Evolutionary conservation across 64 coral and sea anemone genomes (phyloP).

Genomic region (Acropora tenuis): DNA sequence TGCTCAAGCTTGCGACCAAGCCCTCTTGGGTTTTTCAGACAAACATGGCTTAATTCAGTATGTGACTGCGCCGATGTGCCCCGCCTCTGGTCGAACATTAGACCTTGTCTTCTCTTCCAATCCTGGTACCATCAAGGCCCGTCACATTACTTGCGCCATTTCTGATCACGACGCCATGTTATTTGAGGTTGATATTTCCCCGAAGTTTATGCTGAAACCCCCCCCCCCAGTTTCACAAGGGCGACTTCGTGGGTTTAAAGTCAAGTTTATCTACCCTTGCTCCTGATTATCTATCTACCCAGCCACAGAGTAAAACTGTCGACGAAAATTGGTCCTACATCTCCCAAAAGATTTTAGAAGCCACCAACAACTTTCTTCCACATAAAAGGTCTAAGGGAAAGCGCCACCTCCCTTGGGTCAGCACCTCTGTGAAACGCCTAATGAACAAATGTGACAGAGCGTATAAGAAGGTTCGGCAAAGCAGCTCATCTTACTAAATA

Average conservation of each 20-base stretch:
- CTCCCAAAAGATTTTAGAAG: neutral
- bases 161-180: neutral
- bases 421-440: slow-evolving; percentile 40
- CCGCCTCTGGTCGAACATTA: no score
- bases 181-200: neutral
- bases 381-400: slow-evolving; percentile 26
- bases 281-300: neutral
- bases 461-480: slow-evolving; percentile 35
- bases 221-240: neutral
- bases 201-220: neutral
- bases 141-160: neutral
- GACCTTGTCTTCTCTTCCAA: no score
- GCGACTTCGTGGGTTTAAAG: neutral
- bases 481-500: slow-evolving; percentile 29
- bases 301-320: neutral
- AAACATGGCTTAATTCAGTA: no score
- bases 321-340: slow-evolving; percentile 29
- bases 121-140: no score
- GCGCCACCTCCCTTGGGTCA: slow-evolving; percentile 45
- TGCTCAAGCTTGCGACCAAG: no score
- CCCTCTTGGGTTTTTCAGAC: no score
- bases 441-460: slow-evolving; percentile 33
- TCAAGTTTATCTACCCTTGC: neutral
- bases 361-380: no score
- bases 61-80: no score